Conservation (phyloP, 2,113 vertebrate species). For the Cottus gobio region DNA sequence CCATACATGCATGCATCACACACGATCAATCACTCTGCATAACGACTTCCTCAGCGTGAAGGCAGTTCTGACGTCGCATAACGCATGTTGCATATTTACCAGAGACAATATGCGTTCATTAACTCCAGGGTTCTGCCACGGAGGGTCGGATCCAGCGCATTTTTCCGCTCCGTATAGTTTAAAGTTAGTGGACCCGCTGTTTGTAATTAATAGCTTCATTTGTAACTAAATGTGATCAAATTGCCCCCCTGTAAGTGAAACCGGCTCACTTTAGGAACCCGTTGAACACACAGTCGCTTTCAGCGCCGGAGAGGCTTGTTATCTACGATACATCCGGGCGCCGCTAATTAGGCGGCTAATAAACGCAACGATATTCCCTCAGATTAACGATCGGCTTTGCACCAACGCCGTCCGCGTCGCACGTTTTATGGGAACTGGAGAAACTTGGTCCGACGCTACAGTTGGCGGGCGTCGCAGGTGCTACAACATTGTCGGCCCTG, state of each 20-base stretch:
- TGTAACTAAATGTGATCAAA: not conserved
- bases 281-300: not conserved
- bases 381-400: not conserved
- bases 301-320: not conserved
- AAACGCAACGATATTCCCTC: conserved; percentile 1
- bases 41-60: not conserved
- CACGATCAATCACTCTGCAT: not conserved
- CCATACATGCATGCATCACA: not conserved
- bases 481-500: conserved; percentile 31
- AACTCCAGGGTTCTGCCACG: not conserved
- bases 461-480: conserved; percentile 19
- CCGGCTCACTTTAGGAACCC: not conserved
- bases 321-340: not conserved
- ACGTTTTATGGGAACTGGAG: not conserved
- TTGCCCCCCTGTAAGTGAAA: not conserved
- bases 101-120: not conserved
- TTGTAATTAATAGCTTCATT: not conserved
- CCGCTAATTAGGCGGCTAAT: not conserved
- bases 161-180: not conserved
- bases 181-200: not conserved
- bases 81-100: not conserved
- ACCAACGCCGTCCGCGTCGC: not conserved
- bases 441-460: conserved; percentile 20
- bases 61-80: not conserved
- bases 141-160: not conserved